Percentiles rank a stretch among this genome's conserved stretches.
phyloP scores from a whole-genome alignment of 2,888 invertebrate species.

The Orchestes rusci region DNA sequence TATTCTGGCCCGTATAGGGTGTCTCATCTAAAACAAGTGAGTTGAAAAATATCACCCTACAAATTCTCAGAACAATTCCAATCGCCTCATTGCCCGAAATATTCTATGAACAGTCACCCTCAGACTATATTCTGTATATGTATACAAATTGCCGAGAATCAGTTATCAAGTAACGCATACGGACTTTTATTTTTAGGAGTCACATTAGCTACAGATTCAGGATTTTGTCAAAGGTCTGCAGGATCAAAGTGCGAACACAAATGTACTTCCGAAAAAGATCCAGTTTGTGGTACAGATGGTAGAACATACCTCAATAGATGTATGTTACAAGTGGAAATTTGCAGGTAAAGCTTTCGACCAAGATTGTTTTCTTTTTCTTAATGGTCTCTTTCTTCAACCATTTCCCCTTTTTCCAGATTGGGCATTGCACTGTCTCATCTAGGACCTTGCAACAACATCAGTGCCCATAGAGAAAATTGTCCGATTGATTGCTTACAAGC shows the following conservation, averaged over 20 bases:
- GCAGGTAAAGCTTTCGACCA: slow-evolving; percentile 56
- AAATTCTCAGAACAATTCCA: too few species aligned
- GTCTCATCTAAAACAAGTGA: too few species aligned
- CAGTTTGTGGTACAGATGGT: slow-evolving; percentile 83
- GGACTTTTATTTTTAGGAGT: slow-evolving; percentile 36
- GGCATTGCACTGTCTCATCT: slow-evolving; percentile 57
- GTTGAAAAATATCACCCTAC: too few species aligned
- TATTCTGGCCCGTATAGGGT: too few species aligned
- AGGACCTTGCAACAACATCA: slow-evolving; percentile 61
- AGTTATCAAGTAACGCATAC: too few species aligned
- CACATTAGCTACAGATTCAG: slow-evolving; percentile 38
- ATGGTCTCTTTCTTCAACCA: too few species aligned
- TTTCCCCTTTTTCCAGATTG: slow-evolving; percentile 44
- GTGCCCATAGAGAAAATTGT: slow-evolving; percentile 82
- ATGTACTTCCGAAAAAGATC: slow-evolving; percentile 77
- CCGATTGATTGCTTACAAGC: slow-evolving; percentile 81
- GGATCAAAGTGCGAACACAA: slow-evolving; percentile 54
- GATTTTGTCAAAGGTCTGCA: slow-evolving; percentile 45
- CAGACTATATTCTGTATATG: too few species aligned
- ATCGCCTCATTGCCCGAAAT: too few species aligned
- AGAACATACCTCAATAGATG: slow-evolving; percentile 80
- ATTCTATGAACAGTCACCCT: too few species aligned
- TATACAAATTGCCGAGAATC: too few species aligned
- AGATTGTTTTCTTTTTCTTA: too few species aligned
- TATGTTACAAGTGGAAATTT: slow-evolving; percentile 66